Conservation (phyloP, 2,113 vertebrate genomes). For the Canis aureus region DNA sequence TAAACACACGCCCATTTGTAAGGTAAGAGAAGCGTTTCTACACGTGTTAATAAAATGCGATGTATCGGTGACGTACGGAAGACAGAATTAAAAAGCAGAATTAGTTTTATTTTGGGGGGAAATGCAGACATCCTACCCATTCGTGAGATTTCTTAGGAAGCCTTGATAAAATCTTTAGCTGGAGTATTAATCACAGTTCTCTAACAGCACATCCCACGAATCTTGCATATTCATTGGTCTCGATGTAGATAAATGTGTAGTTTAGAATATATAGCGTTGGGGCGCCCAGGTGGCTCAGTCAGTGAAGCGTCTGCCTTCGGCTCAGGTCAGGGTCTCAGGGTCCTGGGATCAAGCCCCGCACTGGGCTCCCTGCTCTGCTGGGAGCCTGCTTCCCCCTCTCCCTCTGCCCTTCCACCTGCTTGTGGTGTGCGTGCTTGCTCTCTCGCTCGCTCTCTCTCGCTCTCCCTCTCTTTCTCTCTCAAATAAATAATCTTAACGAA, state of each 20-base stretch:
- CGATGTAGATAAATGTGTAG: no score
- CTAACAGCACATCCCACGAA: fast-evolving
- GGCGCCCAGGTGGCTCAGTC: no score
- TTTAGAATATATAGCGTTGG: not conserved
- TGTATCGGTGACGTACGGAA: fast-evolving
- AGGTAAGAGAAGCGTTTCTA: not conserved
- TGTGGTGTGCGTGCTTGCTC: no score
- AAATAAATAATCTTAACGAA: no score
- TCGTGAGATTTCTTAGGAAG: not conserved
- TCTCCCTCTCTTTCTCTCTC: no score
- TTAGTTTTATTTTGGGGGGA: not conserved
- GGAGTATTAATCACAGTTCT: fast-evolving
- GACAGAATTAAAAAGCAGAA: not conserved
- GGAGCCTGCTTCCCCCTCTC: no score
- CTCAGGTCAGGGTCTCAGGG: no score
- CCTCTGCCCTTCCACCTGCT: no score
- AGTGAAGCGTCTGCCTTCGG: no score
- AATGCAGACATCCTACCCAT: fast-evolving
- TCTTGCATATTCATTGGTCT: not conserved
- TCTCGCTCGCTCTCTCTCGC: no score
- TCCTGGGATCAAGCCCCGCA: no score
- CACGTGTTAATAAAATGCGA: not conserved
- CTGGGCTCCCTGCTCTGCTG: no score
- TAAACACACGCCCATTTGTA: fast-evolving
- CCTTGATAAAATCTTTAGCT: not conserved